A percentile compares a stretch with the other conserved stretches of the same genome.
These are phyloP conservation scores for Opisthocomus hoazin DNA, from an alignment of 2,113 vertebrate species.

Conservation along the genomic window DNA sequence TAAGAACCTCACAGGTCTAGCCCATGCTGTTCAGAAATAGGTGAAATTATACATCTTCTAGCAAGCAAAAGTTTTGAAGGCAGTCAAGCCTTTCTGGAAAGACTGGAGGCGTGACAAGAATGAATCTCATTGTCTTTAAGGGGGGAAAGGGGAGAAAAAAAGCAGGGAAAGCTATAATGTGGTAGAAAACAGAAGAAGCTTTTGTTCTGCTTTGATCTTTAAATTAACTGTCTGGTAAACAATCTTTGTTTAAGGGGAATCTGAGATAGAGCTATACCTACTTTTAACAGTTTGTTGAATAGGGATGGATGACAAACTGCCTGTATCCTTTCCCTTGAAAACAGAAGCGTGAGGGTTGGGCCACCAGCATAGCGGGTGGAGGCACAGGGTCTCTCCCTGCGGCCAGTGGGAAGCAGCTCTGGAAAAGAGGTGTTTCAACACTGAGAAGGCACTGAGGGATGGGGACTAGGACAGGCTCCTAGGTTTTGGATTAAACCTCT, in stretches of 20 bases:
- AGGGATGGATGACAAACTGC: neutral
- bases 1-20: neutral
- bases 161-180: neutral
- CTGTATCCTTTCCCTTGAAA: neutral
- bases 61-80: neutral
- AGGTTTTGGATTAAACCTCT: neutral
- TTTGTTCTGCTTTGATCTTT: neutral
- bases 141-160: neutral
- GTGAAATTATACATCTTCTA: neutral
- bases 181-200: neutral
- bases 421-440: neutral
- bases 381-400: neutral
- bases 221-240: neutral
- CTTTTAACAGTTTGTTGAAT: neutral
- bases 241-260: neutral
- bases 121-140: neutral
- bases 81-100: neutral
- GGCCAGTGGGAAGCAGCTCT: neutral
- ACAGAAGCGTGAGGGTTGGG: neutral
- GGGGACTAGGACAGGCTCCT: rapidly evolving
- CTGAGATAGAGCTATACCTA: neutral
- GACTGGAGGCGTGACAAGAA: neutral
- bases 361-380: neutral
- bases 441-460: neutral
- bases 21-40: neutral